Percentiles rank a stretch among this genome's conserved stretches.
Conservation (phyloP, 1,140 invertebrate genomes). For the Drosophila orosa region DNA sequence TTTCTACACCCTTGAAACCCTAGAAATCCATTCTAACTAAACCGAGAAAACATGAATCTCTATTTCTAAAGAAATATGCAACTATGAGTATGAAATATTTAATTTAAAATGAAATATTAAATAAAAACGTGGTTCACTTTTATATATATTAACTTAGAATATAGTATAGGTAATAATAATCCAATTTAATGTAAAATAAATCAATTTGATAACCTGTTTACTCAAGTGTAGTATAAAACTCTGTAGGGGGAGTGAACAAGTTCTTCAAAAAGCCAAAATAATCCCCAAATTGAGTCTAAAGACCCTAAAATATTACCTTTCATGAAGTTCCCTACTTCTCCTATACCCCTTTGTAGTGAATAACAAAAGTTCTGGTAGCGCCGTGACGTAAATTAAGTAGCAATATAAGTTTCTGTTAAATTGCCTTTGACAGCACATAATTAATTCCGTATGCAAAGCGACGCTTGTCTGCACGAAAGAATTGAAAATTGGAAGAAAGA, state of each 20-base stretch:
- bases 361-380: constrained; percentile 66
- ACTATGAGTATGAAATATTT: too few species aligned
- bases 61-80: too few species aligned
- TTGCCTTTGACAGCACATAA: constrained; percentile 77
- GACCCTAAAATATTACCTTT: background rate
- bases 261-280: too few species aligned
- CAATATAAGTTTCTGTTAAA: constrained; percentile 81
- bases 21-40: background rate
- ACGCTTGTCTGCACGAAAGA: constrained; percentile 58
- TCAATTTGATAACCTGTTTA: too few species aligned
- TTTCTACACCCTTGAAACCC: background rate
- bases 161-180: too few species aligned
- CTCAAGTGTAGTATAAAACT: too few species aligned
- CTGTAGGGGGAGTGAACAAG: too few species aligned
- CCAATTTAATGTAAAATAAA: too few species aligned
- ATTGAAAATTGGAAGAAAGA: constrained; percentile 61
- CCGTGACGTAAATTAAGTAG: constrained; percentile 82
- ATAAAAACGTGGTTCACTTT: too few species aligned
- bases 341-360: background rate
- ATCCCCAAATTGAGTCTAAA: background rate
- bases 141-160: too few species aligned
- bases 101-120: too few species aligned
- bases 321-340: background rate
- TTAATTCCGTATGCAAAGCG: constrained; percentile 77
- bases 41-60: background rate